A percentile compares a stretch with the other conserved stretches of the same genome.
phyloP scores from a whole-genome alignment of 2,797 vertebrate genomes.

The Scyliorhinus canicula region DNA sequence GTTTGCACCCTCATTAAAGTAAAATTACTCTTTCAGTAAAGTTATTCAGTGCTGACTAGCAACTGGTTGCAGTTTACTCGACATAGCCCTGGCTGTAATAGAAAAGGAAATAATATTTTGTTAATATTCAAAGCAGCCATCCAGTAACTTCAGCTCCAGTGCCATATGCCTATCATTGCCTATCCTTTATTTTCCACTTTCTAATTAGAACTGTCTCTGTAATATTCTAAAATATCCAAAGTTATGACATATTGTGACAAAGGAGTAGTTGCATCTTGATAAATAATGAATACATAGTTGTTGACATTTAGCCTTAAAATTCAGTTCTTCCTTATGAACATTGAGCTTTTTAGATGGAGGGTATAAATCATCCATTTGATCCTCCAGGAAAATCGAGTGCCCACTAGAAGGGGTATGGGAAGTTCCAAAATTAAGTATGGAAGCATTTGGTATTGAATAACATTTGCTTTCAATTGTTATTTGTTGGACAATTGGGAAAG shows the following conservation, averaged over 20 bases:
- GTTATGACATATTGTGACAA: background rate
- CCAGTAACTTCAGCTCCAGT: background rate
- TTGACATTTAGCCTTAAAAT: background rate
- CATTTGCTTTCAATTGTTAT: background rate
- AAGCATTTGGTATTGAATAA: background rate
- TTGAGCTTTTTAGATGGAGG: background rate
- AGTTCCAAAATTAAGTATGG: background rate
- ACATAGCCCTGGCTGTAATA: background rate
- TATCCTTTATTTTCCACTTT: no score
- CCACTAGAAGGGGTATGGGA: background rate
- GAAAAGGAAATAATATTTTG: background rate
- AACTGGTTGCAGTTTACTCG: background rate
- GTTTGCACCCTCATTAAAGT: no score
- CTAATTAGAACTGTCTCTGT: background rate
- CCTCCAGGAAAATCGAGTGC: background rate
- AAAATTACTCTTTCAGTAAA: background rate
- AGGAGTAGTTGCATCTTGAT: background rate
- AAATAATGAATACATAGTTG: background rate
- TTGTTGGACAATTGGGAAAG: background rate
- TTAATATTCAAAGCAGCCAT: background rate
- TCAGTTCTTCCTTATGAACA: background rate
- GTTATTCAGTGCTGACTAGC: background rate
- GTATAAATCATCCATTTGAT: background rate
- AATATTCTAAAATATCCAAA: background rate
- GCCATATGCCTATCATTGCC: no score